Evolutionary conservation across 2,888 invertebrate species (phyloP).

Genomic region (Lutraria lutraria): DNA sequence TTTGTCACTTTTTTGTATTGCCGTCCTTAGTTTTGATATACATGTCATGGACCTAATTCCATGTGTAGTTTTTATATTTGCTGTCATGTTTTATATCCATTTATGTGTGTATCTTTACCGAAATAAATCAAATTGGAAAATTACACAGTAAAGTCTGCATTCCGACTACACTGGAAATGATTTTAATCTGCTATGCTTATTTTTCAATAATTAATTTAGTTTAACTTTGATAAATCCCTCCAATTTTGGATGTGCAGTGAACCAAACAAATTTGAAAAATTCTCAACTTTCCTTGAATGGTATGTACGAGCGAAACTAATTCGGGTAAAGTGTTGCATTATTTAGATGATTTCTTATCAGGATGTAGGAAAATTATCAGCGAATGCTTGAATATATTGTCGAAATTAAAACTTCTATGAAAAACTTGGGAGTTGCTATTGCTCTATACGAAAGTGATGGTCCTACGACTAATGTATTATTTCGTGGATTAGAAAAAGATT

Average conservation of each 20-base stretch:
- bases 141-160: conserved; percentile 58
- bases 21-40: no score
- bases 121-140: conserved; percentile 50
- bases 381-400: conserved; percentile 11
- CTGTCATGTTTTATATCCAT: no score
- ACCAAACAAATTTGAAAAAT: conserved; percentile 24
- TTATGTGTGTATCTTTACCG: no score
- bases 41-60: no score
- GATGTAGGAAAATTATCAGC: neutral
- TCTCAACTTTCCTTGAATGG: conserved; percentile 29
- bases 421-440: conserved; percentile 41
- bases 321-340: conserved; percentile 38
- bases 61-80: no score
- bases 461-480: conserved; percentile 36
- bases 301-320: neutral
- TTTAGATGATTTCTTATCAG: conserved; percentile 52
- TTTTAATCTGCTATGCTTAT: conserved; percentile 55
- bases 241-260: conserved; percentile 29
- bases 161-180: conserved; percentile 53
- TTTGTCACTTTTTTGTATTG: no score
- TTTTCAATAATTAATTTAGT: neutral
- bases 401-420: conserved; percentile 5
- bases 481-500: conserved; percentile 46
- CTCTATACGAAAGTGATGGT: conserved; percentile 49
- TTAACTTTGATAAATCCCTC: conserved; percentile 23